Conservation (phyloP, 1,140 invertebrate species). For the Oryctes rhinoceros region DNA sequence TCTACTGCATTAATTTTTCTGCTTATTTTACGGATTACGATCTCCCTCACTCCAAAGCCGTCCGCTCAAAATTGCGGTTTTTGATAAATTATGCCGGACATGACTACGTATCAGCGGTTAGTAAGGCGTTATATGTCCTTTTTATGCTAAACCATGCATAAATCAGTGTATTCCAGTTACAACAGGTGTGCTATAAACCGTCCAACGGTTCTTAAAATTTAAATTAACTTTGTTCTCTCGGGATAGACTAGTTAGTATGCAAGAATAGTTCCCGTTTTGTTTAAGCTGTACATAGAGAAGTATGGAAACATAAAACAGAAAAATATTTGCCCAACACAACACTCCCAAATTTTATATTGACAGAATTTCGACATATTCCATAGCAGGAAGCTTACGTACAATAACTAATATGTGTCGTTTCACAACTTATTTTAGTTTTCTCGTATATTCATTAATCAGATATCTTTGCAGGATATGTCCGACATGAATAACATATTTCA, state of each 20-base stretch:
- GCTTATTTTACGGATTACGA: background rate
- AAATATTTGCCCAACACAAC: no score
- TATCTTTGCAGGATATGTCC: no score
- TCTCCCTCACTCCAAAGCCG: background rate
- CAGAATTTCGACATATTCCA: no score
- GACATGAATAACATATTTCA: no score
- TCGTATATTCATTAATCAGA: no score
- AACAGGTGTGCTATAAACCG: slow-evolving; percentile 21
- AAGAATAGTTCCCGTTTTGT: background rate
- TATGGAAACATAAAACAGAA: no score
- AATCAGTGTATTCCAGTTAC: slow-evolving; percentile 4
- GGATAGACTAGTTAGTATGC: slow-evolving; percentile 7
- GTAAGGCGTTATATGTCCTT: slow-evolving; percentile 17
- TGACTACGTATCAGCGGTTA: slow-evolving; percentile 6
- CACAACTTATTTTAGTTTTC: no score
- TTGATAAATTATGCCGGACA: slow-evolving; percentile 6
- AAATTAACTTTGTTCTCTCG: background rate
- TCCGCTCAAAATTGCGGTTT: slow-evolving; percentile 5
- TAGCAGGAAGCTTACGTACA: no score
- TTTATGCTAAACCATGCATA: slow-evolving; percentile 18
- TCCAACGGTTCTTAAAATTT: slow-evolving; percentile 15
- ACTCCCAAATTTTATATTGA: no score
- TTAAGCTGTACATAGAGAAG: no score
- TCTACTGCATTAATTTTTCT: background rate
- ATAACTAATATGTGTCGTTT: no score